Base-by-base conservation (phyloP, 1,140 invertebrate genomes). In the Asobara japonica region DNA sequence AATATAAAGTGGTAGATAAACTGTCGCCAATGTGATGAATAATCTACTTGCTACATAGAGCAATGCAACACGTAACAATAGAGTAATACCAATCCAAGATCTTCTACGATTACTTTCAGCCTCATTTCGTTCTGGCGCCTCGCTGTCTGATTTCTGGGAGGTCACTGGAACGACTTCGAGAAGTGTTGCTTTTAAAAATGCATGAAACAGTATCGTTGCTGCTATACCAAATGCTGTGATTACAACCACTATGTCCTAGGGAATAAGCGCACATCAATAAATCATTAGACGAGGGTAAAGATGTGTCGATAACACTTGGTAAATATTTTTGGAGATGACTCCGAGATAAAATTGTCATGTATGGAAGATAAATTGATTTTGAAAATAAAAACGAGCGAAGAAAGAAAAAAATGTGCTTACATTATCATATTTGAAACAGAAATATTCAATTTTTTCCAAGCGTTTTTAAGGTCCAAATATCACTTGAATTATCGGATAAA, bases 1-100 rank as follows among this genome's bases (percentile, higher is more conserved):
- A 48, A 97, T 89, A 85, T 95, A 97, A 74, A 97, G 86, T 3
- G 95, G 95, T 56, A 97, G 91, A 79, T 97, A 97, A 3, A 96
- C 92, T 74, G 96, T 91, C 51, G 93, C 94, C 31, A 97, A 83
- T 73, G 95, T 96, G 74, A 95, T 92, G 80, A 93, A 95, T 10
- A 97, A 85, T 76, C 96, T 89, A 18, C 95, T 94, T 16, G 92
- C 92, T 76, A 97, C 96, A 80, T 97, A 97, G 71, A 88, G 74
- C 77, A 88, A 75, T 8, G 86, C 85, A 0, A 87, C 85, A 25
- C 82, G 77, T 0, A 84, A 16, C 5, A 88, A 69, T 18, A 87
- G 70, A 6, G 78, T 80, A 1, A 77, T 80, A 3, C 73, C 72
- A 13, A 81, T n/a, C 82, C 80, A 83, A 0, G 77, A 77, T 3